These are phyloP conservation scores for Xiphophorus couchianus DNA, from an alignment of 2,113 vertebrate genomes.

Conservation along the genomic window DNA sequence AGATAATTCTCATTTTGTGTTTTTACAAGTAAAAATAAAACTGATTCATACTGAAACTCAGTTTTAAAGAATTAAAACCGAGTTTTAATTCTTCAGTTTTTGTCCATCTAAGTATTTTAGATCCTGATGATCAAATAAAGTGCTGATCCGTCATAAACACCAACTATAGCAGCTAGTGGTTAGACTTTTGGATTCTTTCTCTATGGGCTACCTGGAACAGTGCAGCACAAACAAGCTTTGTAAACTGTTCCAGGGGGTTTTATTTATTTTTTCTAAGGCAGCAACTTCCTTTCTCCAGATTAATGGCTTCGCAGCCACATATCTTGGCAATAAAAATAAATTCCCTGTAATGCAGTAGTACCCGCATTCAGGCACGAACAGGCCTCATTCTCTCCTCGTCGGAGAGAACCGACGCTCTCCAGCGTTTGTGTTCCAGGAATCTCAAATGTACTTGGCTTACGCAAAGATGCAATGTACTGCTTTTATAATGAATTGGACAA, in stretches of 20 bases:
- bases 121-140: no score
- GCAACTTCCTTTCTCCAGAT: conserved; percentile 20
- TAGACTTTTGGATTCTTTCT: no score
- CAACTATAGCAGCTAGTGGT: no score
- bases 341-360: background rate
- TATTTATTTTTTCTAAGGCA: conserved; percentile 11
- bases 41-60: no score
- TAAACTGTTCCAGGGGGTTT: conserved; percentile 13
- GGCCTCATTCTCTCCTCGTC: background rate
- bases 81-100: no score
- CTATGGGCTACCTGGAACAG: no score
- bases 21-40: no score
- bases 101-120: no score
- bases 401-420: background rate
- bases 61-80: no score
- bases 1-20: no score
- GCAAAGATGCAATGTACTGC: background rate
- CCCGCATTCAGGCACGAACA: conserved; percentile 1
- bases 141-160: no score
- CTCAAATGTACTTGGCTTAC: background rate
- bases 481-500: background rate
- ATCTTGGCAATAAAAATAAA: conserved; percentile 28
- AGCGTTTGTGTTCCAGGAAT: background rate
- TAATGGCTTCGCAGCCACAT: background rate
- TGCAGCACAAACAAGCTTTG: background rate